Evolutionary conservation across 2,797 vertebrate genomes (phyloP).

Genomic region (Malacoctenus gilli): DNA sequence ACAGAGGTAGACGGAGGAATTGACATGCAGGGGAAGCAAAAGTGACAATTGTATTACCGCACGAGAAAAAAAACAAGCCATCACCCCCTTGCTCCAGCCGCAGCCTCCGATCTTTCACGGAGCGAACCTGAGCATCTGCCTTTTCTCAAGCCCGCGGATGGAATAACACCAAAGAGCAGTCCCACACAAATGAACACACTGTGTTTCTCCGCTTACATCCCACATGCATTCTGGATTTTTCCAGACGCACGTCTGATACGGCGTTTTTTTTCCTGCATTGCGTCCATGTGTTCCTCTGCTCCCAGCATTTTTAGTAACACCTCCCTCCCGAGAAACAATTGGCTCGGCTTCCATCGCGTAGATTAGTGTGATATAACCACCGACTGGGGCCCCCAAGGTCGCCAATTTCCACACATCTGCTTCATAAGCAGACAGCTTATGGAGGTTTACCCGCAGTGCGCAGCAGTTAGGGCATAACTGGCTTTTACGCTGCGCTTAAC

Average conservation of each 20-base stretch:
- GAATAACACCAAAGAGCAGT: too few relatives aligned
- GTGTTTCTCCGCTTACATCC: neutral
- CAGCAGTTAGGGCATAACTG: neutral
- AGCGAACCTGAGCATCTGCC: too few relatives aligned
- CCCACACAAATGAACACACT: too few relatives aligned
- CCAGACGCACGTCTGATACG: neutral
- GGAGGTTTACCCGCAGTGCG: neutral
- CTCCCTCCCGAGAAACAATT: conserved; percentile 12
- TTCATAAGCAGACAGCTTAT: conserved; percentile 22
- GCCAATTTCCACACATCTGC: conserved; percentile 27
- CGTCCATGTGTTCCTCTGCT: neutral
- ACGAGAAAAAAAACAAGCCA: too few relatives aligned
- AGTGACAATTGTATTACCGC: too few relatives aligned
- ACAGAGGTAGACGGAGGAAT: too few relatives aligned
- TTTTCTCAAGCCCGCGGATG: too few relatives aligned
- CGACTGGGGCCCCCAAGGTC: conserved; percentile 14
- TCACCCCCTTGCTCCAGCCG: too few relatives aligned
- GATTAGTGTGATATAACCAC: conserved; percentile 40
- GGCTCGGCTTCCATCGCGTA: conserved; percentile 13
- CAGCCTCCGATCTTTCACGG: too few relatives aligned
- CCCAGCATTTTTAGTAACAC: conserved; percentile 1
- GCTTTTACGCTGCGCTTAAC: conserved; percentile 20
- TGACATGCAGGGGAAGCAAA: too few relatives aligned
- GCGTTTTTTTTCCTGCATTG: too few relatives aligned
- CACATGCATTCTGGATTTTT: conserved; percentile 9